Base-by-base conservation (phyloP, 2,797 vertebrate genomes). In the Melanotaenia boesemani region DNA sequence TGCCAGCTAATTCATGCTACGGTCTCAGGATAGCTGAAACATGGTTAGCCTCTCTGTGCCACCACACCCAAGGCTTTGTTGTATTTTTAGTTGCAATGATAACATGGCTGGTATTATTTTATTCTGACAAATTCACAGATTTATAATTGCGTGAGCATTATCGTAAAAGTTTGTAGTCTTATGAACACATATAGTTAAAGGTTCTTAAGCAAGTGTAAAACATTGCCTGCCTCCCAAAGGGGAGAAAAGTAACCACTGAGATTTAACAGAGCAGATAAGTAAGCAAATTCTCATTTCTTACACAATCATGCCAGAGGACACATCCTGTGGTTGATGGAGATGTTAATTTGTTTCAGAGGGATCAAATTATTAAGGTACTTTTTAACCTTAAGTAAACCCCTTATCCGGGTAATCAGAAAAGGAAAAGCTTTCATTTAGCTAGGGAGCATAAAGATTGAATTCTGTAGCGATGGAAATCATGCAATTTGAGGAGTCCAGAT, bases 11-110 rank as follows among this genome's bases (percentile, higher is more conserved):
- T 48, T 13, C 26, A 34, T 46, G 46, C 22, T 1, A 1, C 70
- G 20, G 74, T 54, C 50, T 72, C 36, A 63, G n/a, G 61, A 30
- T 12, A 66, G 13, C 32, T 36, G 28, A 44, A 37, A 10, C 34
- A 18, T 15, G 36, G 8, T 6, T 1, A 62, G 46, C 26, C 39
- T 79, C 60, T 37, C 4, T 4, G 5, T 24, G 30, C 28, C 26
- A 60, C 15, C 16, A 44, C 22, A 41, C 11, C 24, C 9, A 30
- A 26, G 30, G 12, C 30, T 61, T 32, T 50, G 44, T 44, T 61
- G 24, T 15, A 5, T 62, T 65, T 55, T 37, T 59, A 30, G 8
- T 15, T 13, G 2, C 13, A 26, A 20, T 36, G 32, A 34, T 32
- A 36, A 34, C n/a, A 36, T 22, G 15, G 26, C 15, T 16, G 22